These are phyloP conservation scores for Lamproptera curius DNA, from an alignment of 2,888 invertebrate species.

Conservation along the genomic window DNA sequence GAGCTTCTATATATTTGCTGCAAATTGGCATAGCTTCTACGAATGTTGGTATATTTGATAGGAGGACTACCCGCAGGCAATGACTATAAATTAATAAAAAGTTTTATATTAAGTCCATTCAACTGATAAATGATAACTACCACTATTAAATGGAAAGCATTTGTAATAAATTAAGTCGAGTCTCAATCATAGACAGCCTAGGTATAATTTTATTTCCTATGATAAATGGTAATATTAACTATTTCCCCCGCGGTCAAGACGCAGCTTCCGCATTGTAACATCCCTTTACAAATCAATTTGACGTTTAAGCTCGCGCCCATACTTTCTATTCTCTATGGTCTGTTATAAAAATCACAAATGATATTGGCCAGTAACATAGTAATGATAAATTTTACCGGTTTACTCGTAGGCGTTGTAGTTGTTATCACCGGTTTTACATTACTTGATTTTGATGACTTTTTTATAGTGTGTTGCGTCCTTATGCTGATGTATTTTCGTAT, in stretches of 20 bases:
- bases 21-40: too few species aligned
- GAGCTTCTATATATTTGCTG: too few species aligned
- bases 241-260: conserved; percentile 59
- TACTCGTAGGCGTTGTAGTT: conserved; percentile 33
- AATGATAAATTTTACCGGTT: conserved; percentile 7
- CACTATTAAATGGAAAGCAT: too few species aligned
- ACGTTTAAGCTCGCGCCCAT: conserved; percentile 17
- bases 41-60: too few species aligned
- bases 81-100: too few species aligned
- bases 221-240: conserved; percentile 58
- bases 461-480: conserved; percentile 7
- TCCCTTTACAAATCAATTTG: conserved; percentile 42
- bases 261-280: conserved; percentile 53
- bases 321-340: conserved; percentile 21
- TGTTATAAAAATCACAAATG: conserved; percentile 32
- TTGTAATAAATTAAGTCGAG: too few species aligned
- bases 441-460: too few species aligned
- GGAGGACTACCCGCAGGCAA: too few species aligned
- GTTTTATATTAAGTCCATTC: too few species aligned
- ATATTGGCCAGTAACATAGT: not conserved
- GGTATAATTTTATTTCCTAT: conserved; percentile 59
- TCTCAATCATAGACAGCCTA: conserved; percentile 26
- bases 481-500: conserved; percentile 1
- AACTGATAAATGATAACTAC: too few species aligned
- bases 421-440: conserved; percentile 6